These are phyloP conservation scores for Arnoldichthys spilopterus DNA, from an alignment of 2,797 vertebrate species.

Conservation along the genomic window DNA sequence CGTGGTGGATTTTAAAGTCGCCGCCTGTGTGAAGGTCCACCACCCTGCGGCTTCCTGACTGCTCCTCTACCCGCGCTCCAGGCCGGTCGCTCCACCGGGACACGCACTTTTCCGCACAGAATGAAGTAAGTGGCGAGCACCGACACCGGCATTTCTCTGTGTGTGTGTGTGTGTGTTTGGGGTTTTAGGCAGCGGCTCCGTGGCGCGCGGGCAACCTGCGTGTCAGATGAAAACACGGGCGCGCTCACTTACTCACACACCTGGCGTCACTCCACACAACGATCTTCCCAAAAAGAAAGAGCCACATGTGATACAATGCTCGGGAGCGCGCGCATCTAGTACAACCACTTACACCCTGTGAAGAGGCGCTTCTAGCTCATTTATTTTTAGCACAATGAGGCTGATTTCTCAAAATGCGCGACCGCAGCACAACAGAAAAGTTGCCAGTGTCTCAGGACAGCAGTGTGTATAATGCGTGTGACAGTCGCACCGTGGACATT, in stretches of 20 bases:
- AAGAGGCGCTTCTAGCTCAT: background rate
- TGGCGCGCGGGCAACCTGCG: slow-evolving; percentile 35
- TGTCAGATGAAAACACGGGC: slow-evolving; percentile 30
- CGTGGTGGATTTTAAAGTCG: slow-evolving; percentile 80
- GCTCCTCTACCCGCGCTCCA: slow-evolving; percentile 61
- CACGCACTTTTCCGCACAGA: slow-evolving; percentile 69
- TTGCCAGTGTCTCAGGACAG: background rate
- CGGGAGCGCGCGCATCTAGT: too few species aligned
- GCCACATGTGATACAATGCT: too few species aligned
- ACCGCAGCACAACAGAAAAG: background rate
- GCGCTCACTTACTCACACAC: background rate
- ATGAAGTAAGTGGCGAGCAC: slow-evolving; percentile 77
- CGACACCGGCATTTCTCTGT: slow-evolving; percentile 38
- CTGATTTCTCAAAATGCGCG: background rate
- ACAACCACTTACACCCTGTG: too few species aligned
- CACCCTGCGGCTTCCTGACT: slow-evolving; percentile 64
- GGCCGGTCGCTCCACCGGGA: slow-evolving; percentile 69
- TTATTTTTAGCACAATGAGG: background rate
- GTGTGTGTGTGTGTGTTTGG: slow-evolving; percentile 14
- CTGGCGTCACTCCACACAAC: too few species aligned
- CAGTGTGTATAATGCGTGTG: too few species aligned
- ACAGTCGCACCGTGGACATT: background rate
- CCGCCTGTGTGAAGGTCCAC: slow-evolving; percentile 73
- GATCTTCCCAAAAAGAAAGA: background rate
- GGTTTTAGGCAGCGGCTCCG: too few species aligned